A percentile compares a stretch with the other conserved stretches of the same genome.
These are phyloP conservation scores for Leuctra nigra DNA, from an alignment of 2,888 invertebrate genomes.

Conservation along the genomic window DNA sequence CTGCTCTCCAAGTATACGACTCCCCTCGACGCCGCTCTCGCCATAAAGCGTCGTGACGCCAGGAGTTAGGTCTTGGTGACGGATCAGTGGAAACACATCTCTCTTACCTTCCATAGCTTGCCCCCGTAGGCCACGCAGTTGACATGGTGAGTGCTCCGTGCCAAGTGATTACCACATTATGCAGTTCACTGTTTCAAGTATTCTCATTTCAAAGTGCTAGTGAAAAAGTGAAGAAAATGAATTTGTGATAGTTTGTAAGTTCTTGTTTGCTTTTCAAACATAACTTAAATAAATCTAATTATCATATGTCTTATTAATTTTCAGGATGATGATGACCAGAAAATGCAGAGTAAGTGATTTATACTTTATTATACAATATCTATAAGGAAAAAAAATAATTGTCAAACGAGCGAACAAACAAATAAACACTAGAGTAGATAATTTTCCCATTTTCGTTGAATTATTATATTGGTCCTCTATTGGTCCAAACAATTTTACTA, in stretches of 20 bases:
- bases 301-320: conserved; percentile 23
- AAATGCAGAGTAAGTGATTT: conserved; percentile 35
- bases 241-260: background rate
- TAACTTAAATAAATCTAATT: background rate
- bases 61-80: conserved; percentile 3
- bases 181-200: background rate
- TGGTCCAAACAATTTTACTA: too few relatives aligned
- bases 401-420: too few relatives aligned
- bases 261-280: background rate
- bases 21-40: conserved; percentile 7
- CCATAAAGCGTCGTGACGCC: conserved; percentile 12
- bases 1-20: background rate
- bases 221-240: background rate
- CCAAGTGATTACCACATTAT: background rate
- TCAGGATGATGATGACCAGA: conserved; percentile 37
- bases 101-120: background rate
- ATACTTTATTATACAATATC: too few relatives aligned
- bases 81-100: background rate
- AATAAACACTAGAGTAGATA: background rate
- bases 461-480: too few relatives aligned
- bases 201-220: background rate
- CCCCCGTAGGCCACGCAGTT: background rate
- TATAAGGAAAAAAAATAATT: too few relatives aligned
- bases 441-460: too few relatives aligned
- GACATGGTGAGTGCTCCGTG: conserved; percentile 7